Conservation (phyloP, 2,888 invertebrate genomes). For the Leucozona laternaria region DNA sequence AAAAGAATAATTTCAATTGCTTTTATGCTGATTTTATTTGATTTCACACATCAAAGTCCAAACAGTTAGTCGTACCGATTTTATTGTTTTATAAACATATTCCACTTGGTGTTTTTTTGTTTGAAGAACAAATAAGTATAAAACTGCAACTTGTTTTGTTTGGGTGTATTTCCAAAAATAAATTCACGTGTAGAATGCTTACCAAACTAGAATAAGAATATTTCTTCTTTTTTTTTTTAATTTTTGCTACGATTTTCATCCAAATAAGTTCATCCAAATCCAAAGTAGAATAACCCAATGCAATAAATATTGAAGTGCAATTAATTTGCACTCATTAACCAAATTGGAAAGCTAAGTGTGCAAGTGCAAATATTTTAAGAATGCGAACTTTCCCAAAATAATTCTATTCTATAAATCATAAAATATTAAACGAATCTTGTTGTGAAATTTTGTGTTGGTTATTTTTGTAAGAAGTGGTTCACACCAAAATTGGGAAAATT, state of each 20-base stretch:
- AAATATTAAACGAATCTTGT: neutral
- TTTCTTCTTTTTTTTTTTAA: neutral
- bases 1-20: neutral
- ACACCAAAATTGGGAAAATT: neutral
- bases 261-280: neutral
- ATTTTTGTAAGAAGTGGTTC: constrained; percentile 2
- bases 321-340: constrained; percentile 21
- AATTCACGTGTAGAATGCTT: neutral
- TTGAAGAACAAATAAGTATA: neutral
- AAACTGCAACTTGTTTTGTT: neutral
- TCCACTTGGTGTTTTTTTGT: neutral
- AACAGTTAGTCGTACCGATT: neutral
- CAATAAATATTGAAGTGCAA: constrained; percentile 23
- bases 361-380: constrained; percentile 22
- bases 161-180: neutral
- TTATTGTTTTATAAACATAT: constrained; percentile 22
- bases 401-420: neutral
- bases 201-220: too few species aligned
- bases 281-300: neutral
- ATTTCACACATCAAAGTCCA: constrained; percentile 28
- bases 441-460: constrained; percentile 5
- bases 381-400: neutral
- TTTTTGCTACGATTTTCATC: neutral
- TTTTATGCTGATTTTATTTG: neutral
- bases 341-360: constrained; percentile 7